These are phyloP conservation scores for Brienomyrus brachyistius DNA, from an alignment of 2,113 vertebrate species.

Conservation along the genomic window DNA sequence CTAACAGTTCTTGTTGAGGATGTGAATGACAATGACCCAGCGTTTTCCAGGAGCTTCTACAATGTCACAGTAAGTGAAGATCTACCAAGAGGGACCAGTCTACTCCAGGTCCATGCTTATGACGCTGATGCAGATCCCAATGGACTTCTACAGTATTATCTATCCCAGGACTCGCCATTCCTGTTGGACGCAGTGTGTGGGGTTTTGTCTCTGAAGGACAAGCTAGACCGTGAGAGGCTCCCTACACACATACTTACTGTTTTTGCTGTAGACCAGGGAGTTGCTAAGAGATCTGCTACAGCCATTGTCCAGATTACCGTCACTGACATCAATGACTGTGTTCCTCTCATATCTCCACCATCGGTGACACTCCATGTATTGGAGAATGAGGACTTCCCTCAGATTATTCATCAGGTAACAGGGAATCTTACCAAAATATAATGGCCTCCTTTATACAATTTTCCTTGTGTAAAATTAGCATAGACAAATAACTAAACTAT, in stretches of 20 bases:
- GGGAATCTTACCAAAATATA: not conserved
- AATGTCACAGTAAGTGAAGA: constrained; percentile 51
- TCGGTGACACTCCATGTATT: constrained; percentile 32
- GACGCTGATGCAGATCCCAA: constrained; percentile 54
- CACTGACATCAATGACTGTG: constrained; percentile 44
- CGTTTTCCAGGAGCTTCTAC: constrained; percentile 48
- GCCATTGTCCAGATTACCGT: constrained; percentile 36
- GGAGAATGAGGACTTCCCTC: constrained; percentile 37
- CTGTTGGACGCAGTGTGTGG: constrained; percentile 52
- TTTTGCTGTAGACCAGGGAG: constrained; percentile 36
- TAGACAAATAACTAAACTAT: not conserved
- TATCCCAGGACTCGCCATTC: constrained; percentile 44
- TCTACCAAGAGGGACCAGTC: constrained; percentile 40
- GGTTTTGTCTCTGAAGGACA: constrained; percentile 45
- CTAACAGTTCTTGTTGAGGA: constrained; percentile 55
- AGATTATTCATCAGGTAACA: constrained; percentile 33
- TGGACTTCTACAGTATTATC: constrained; percentile 49
- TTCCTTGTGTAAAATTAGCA: not conserved
- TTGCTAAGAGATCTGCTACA: constrained; percentile 28
- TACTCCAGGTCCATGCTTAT: constrained; percentile 48
- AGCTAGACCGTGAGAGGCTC: constrained; percentile 51
- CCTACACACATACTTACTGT: constrained; percentile 31
- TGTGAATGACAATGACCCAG: constrained; percentile 56
- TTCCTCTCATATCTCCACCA: constrained; percentile 29
- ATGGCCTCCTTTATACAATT: not conserved